Evolutionary conservation across 2,797 vertebrate species (phyloP), one percentile per base, ranked within the genome.

Genomic region (Darevskia nairensis): DNA sequence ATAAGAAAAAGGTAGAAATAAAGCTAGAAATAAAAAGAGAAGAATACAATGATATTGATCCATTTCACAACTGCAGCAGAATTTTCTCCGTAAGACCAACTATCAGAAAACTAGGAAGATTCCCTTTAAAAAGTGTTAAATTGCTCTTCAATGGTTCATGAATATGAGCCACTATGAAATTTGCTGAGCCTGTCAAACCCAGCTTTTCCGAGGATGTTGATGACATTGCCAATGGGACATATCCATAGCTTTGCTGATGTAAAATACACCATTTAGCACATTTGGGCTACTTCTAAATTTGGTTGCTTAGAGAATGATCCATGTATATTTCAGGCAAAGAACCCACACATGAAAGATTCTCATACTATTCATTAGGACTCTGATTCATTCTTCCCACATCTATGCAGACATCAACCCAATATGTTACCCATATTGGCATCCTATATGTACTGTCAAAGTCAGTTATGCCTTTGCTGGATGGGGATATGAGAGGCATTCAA

Each of bases 21-120:
- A n/a, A 3, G 44, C 61, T 82, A 92, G 82, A 74, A 89, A 84
- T 21, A 89, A 66, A 59, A 25, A 5, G 3, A 15, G 17, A 44
- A 78, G 27, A 78, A 71, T 5, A 82, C 87, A 80, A 84, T 80
- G 13, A 0, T n/a, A 46, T 66, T 55, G n/a, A n/a, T 55, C 39
- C 35, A 1, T 32, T 86, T 64, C 72, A 55, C 64, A 87, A 83
- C 1, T 41, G 4, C 7, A 80, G 0, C 78, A 55, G 13, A 3
- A 74, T 55, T 61, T 41, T 75, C 41, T 39, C n/a, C 79, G 76
- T 29, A 41, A 82, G 0, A 21, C 46, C 41, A 86, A 32, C 41
- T 55, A 83, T 75, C 55, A 82, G 84, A 80, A 64, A 0, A 6
- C 17, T 64, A 90, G 10, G 59, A 75, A 88, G 29, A 2, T 9